Evolutionary conservation across 1,140 invertebrate species (phyloP).

Genomic region (Drosophila grimshawi): DNA sequence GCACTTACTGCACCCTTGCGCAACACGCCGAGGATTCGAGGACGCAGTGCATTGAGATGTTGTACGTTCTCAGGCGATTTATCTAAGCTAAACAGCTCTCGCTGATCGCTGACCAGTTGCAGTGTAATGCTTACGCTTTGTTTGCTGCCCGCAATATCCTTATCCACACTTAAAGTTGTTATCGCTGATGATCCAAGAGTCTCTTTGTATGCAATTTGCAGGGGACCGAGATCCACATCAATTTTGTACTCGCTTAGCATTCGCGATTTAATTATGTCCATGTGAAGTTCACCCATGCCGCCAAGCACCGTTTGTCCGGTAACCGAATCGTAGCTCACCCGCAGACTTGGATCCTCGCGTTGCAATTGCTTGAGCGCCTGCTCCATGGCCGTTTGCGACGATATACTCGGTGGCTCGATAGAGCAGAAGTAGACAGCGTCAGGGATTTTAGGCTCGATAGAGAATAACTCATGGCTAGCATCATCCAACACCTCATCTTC

Average conservation of each 20-base stretch:
- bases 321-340: conserved; percentile 90
- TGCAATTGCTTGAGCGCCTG: conserved; percentile 92
- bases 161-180: conserved; percentile 87
- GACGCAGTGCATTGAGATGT: conserved; percentile 87
- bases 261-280: conserved; percentile 96
- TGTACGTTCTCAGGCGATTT: conserved; percentile 87
- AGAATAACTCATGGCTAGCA: conserved; percentile 83
- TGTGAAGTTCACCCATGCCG: conserved; percentile 98
- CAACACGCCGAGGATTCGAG: conserved; percentile 87
- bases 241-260: conserved; percentile 95
- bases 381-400: conserved; percentile 91
- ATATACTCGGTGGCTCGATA: conserved; percentile 94
- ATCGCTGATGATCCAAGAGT: conserved; percentile 86
- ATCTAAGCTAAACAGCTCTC: conserved; percentile 86
- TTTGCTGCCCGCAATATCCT: conserved; percentile 87
- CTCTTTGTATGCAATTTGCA: conserved; percentile 98
- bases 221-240: conserved; percentile 95
- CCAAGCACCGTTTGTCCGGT: conserved; percentile 94
- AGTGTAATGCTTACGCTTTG: conserved; percentile 87
- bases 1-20: conserved; percentile 87
- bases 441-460: conserved; percentile 89
- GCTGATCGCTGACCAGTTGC: conserved; percentile 85
- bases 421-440: conserved; percentile 99
- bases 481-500: conserved; percentile 58
- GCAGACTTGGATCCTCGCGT: conserved; percentile 97